Base-by-base conservation (phyloP, 2,888 invertebrate species). In the Danaus chrysippus region DNA sequence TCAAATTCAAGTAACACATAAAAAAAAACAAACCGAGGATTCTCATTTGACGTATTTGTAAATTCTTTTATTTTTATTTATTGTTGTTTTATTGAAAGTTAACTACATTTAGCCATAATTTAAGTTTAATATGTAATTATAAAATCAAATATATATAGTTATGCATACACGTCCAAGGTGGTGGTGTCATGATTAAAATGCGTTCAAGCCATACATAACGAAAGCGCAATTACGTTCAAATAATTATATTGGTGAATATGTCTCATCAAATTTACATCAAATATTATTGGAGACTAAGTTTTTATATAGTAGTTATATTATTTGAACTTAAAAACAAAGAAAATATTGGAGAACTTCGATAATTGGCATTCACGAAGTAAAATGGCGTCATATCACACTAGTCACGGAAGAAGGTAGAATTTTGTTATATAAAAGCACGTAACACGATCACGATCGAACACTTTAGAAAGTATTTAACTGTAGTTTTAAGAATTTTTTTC, bases 341-440 rank as follows among this genome's bases (percentile, higher is more conserved):
- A 84, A 84, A 81, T 85, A 85, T 78, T 81, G 79, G 83, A 84
- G 84, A 87, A 84, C 83, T 84, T 83, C 77, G 80, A 66, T 91
- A 89, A 90, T 89, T 91, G 91, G 91, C 87, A 90, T 90, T 88
- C 91, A 90, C 86, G 88, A 87, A 91, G 90, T 34, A 91, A 91
- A 91, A 91, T 91, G 91, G 91, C 91, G 91, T 91, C 91, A 88
- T 90, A 90, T 87, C 88, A 90, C 88, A 90, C 87, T 87, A 86
- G 83, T 89, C 89, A 89, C 87, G 86, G 89, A 90, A 88, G 88
- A 88, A 90, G 88, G 89, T 89, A 87, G 85, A 82, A 87, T 91
- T 91, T 91, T 86, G 80, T 88, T 86, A 88, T 87, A 79, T 69
- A 76, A 73, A 80, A 79, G 73, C 84, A 83, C 83, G 79, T 73